A percentile compares a stretch with the other conserved stretches of the same genome.
Conservation (phyloP, 2,113 vertebrate species). For the Corvus hawaiiensis region DNA sequence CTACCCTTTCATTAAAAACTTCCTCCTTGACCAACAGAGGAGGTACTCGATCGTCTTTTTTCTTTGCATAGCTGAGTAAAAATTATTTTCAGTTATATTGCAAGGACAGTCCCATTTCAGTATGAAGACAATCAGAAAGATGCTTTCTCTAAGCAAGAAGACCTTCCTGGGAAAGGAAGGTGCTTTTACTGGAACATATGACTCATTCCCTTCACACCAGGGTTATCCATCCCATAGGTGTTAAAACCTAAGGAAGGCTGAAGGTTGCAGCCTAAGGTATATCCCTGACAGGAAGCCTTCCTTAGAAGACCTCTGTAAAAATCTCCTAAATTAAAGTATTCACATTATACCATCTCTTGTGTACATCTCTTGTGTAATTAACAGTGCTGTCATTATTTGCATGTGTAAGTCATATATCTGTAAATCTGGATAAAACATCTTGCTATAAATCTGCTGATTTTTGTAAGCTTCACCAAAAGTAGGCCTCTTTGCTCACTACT, state of each 20-base stretch:
- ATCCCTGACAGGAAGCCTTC: not conserved
- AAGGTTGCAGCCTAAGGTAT: not conserved
- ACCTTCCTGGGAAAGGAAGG: not conserved
- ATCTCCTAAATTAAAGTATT: not conserved
- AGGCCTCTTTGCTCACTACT: not conserved
- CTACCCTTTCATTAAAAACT: not conserved
- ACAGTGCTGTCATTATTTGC: not conserved
- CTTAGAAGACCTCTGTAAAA: not conserved
- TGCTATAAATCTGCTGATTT: not conserved
- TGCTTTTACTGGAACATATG: accelerated
- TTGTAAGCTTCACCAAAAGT: not conserved
- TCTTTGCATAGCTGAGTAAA: not conserved
- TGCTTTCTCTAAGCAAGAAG: not conserved
- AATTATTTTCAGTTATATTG: not conserved
- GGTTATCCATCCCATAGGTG: not conserved
- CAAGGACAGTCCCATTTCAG: not conserved
- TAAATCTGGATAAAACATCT: not conserved
- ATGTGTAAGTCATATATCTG: not conserved
- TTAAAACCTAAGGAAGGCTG: not conserved
- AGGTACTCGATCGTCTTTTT: not conserved
- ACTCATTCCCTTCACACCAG: not conserved
- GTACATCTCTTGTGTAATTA: not conserved
- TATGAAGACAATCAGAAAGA: not conserved
- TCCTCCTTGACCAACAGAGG: not conserved
- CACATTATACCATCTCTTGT: not conserved